Evolutionary conservation across 2,113 vertebrate species (phyloP), one percentile per base, ranked within the genome.

Genomic region (Paralichthys olivaceus): DNA sequence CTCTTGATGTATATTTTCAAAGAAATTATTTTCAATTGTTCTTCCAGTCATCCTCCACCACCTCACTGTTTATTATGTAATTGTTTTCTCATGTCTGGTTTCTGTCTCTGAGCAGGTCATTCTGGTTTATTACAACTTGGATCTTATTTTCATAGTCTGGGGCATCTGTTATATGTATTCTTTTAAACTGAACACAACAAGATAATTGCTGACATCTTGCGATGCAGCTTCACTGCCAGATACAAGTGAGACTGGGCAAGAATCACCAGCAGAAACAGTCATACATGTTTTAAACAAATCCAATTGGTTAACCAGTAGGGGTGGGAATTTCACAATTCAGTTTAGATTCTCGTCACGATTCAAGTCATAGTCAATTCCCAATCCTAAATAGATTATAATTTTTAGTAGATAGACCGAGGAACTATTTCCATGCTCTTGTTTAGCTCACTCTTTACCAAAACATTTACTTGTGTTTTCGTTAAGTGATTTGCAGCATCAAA

Each of bases 71-170:
- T 67, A 25, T 9, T 55, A 34, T 71, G 14, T 22, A 8, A 53
- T 8, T 2, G 7, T 22, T 20, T 53, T n/a, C 49, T n/a, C 7
- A 53, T 53, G 19, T n/a, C 49, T 53, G 49, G 6, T 53, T 22
- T 68, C 7, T 13, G 7, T 54, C 29, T 32, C 53, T 58, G 37
- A 64, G 70, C 67, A 58, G 22, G 2, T n/a, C 11, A 43, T 73
- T 82, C 5, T 53, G 17, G 20, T 72, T 72, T 62, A 72, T 68
- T 68, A 57, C 56, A 20, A n/a, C 37, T 70, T 29, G 3, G 13
- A 63, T 71, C 20, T 61, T 53, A 53, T 53, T 53, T 53, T 53
- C 14, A 23, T 53, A 23, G 14, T 57, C 28, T 20, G 68, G 40
- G 8, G 49, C 20, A 22, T 53, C 49, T 53, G 49, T 49, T 59